Evolutionary conservation across 1,140 invertebrate genomes (phyloP).

Genomic region (Zaprionus taronus): DNA sequence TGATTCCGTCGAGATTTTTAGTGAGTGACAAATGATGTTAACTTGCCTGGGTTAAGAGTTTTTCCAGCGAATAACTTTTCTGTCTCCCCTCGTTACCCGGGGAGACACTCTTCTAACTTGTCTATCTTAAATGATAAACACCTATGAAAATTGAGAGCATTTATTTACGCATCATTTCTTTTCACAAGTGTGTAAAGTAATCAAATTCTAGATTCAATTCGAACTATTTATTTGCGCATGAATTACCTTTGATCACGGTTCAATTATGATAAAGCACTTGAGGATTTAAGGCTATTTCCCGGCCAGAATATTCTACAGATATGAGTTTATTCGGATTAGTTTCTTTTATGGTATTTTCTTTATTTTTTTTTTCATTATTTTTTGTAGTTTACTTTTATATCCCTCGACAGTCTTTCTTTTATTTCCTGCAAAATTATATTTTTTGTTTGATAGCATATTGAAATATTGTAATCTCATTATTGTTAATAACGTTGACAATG

Average conservation of each 20-base stretch:
- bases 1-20: slow-evolving; percentile 46
- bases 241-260: background rate
- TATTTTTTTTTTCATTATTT: background rate
- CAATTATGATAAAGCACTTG: background rate
- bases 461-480: too few relatives aligned
- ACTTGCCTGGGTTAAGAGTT: slow-evolving; percentile 32
- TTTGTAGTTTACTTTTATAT: too few relatives aligned
- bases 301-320: background rate
- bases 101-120: background rate
- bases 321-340: too few relatives aligned
- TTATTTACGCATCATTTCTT: background rate
- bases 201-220: background rate
- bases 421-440: too few relatives aligned
- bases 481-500: too few relatives aligned
- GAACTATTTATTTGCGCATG: background rate
- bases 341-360: background rate
- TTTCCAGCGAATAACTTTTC: slow-evolving; percentile 11
- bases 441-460: too few relatives aligned
- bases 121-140: slow-evolving; percentile 6
- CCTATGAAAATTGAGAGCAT: slow-evolving; percentile 3
- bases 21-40: slow-evolving; percentile 53
- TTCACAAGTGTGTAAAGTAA: background rate
- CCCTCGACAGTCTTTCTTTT: too few relatives aligned
- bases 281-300: background rate
- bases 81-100: background rate